Evolutionary conservation across 2,797 vertebrate genomes (phyloP).

Genomic region (Enteromius thamalakanensis): DNA sequence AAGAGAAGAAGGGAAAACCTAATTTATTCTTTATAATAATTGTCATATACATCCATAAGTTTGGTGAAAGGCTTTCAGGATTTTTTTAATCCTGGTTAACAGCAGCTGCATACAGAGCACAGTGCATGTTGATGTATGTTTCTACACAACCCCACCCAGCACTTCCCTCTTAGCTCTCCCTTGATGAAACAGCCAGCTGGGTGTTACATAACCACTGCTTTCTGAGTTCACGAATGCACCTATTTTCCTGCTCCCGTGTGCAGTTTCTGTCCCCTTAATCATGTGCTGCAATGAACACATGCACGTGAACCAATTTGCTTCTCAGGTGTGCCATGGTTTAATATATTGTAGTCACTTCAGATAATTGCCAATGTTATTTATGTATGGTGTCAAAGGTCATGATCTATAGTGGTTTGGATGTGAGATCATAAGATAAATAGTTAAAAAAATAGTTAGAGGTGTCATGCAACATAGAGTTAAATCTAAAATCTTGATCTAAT

Average conservation of each 20-base stretch:
- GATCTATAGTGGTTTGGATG: neutral
- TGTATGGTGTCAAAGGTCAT: neutral
- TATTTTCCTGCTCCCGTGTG: conserved; percentile 3
- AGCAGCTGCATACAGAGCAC: neutral
- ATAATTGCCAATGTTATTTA: neutral
- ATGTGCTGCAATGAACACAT: neutral
- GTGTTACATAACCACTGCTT: conserved; percentile 39
- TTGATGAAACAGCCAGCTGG: conserved; percentile 46
- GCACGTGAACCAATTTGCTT: neutral
- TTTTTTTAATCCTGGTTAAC: neutral
- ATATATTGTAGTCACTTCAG: neutral
- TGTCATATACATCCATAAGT: neutral
- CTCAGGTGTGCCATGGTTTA: neutral
- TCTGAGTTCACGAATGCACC: conserved; percentile 11
- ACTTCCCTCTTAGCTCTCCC: neutral
- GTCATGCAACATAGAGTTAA: neutral
- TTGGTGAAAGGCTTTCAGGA: neutral
- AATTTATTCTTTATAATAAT: too few species aligned
- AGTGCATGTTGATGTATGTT: conserved; percentile 34
- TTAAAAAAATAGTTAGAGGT: neutral
- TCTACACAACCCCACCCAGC: conserved; percentile 26
- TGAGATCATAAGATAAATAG: neutral
- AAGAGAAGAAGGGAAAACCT: too few species aligned
- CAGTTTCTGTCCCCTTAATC: conserved; percentile 9
- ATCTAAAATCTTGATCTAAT: conserved; percentile 1